A percentile compares a stretch with the other conserved stretches of the same genome.
These are phyloP conservation scores for Formicarius rufipectus DNA, from an alignment of 2,113 vertebrate species.

Conservation along the genomic window DNA sequence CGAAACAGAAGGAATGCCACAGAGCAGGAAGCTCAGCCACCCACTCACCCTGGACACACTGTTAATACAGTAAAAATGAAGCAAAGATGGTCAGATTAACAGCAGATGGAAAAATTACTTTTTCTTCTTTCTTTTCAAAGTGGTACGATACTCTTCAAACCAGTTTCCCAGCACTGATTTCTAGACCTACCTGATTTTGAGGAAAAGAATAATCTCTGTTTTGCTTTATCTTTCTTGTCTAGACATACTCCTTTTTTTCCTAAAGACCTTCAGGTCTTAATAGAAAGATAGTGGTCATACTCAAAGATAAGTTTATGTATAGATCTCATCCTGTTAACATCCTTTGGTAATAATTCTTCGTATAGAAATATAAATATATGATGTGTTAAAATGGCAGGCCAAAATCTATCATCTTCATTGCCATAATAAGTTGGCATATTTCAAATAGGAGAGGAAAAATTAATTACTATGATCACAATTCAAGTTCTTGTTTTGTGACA, in stretches of 20 bases:
- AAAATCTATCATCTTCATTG: conserved; percentile 20
- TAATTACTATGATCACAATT: conserved; percentile 48
- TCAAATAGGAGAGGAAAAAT: conserved; percentile 49
- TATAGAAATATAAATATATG: conserved; percentile 2
- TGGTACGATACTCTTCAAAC: background rate
- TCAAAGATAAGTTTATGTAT: background rate
- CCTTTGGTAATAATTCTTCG: background rate
- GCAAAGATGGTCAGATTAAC: background rate
- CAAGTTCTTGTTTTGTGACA: conserved; percentile 41
- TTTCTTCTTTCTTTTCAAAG: background rate
- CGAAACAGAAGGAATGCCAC: background rate
- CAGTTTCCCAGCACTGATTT: background rate
- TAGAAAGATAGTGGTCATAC: background rate
- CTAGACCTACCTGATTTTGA: background rate
- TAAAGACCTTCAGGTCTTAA: background rate
- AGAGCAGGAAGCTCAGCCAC: background rate
- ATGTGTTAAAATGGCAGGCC: conserved; percentile 11
- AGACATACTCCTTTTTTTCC: background rate
- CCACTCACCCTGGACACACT: background rate
- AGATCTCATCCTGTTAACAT: background rate
- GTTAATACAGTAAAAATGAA: background rate
- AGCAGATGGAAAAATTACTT: background rate
- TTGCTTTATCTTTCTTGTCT: background rate
- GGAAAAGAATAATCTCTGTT: background rate
- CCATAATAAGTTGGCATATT: conserved; percentile 30